phyloP scores from a whole-genome alignment of 2,888 invertebrate species.

The Cylloceria caligata region DNA sequence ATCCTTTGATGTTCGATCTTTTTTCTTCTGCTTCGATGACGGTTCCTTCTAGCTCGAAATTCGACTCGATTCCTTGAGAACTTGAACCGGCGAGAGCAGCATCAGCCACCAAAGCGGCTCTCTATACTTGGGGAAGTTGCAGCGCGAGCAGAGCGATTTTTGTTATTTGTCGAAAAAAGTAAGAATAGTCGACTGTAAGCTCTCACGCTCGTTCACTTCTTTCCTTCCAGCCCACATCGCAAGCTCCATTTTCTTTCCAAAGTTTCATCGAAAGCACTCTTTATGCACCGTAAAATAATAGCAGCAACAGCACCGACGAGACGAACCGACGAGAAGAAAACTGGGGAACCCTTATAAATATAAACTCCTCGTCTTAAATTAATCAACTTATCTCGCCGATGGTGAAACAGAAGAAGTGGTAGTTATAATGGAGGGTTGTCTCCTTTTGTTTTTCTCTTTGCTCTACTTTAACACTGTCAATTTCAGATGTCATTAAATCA shows the following conservation, averaged over 20 bases:
- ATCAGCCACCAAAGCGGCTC: slow-evolving; percentile 19
- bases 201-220: slow-evolving; percentile 15
- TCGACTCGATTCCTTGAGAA: slow-evolving; percentile 20
- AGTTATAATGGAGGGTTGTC: not conserved
- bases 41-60: not conserved
- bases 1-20: slow-evolving; percentile 64
- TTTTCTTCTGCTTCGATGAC: slow-evolving; percentile 26
- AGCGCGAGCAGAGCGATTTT: slow-evolving; percentile 29
- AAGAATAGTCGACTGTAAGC: not conserved
- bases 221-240: slow-evolving; percentile 22
- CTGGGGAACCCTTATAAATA: not conserved
- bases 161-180: slow-evolving; percentile 7
- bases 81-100: slow-evolving; percentile 18
- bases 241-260: slow-evolving; percentile 18
- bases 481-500: not conserved
- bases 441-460: not conserved
- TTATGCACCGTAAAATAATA: slow-evolving; percentile 8
- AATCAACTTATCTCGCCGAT: slow-evolving; percentile 22
- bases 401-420: not conserved
- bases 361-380: slow-evolving; percentile 13
- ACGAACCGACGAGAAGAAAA: not conserved
- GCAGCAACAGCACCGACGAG: not conserved
- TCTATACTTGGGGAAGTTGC: slow-evolving; percentile 29
- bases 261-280: slow-evolving; percentile 30
- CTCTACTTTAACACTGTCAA: not conserved